Base-by-base conservation (phyloP, 2,888 invertebrate genomes). In the Perizoma flavofasciatum region DNA sequence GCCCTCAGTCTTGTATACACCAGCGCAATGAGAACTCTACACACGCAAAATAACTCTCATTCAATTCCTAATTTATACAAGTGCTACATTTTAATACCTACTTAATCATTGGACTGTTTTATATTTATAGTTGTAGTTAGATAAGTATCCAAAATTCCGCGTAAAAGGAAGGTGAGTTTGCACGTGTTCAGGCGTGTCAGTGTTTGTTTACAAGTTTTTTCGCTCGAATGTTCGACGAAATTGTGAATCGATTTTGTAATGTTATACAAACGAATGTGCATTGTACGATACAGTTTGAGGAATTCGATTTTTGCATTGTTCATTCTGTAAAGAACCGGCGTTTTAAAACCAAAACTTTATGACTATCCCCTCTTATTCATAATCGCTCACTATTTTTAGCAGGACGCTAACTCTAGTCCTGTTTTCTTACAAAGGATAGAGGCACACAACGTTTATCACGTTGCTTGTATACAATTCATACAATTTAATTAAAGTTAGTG, bases 81-180 rank as follows among this genome's bases (percentile, higher is more conserved):
- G 85, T 88, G 86, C 75, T 69, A 74, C 73, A 84, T 81, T 69
- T 81, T 82, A 84, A 85, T 83, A 75, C 85, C 81, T 48, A 88
- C 87, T 60, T 88, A 87, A 76, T 69, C 66, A 56, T 64, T 61
- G 55, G 49, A 56, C 61, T 37, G 43, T 61, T 65, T 68, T 70
- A 34, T 34, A 55, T 65, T 75, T 69, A 67, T 74, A 65, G 67
- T 67, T 70, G 66, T 72, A 73, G 68, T 70, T 77, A 77, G 69
- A 71, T 76, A 78, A 82, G 79, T 74, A 72, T 72, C 70, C 74
- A 90, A 81, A 80, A 91, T 91, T 89, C 91, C 92, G 75, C 89
- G 91, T 7, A 92, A 90, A 80, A 85, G 89, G 85, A 92, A 92
- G 91, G 91, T 92, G 73, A 89, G 90, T 86, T 22, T 2, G 22